Percentiles rank a stretch among this genome's conserved stretches.
Conservation (phyloP, 2,888 invertebrate species). For the Andrena praecox region DNA sequence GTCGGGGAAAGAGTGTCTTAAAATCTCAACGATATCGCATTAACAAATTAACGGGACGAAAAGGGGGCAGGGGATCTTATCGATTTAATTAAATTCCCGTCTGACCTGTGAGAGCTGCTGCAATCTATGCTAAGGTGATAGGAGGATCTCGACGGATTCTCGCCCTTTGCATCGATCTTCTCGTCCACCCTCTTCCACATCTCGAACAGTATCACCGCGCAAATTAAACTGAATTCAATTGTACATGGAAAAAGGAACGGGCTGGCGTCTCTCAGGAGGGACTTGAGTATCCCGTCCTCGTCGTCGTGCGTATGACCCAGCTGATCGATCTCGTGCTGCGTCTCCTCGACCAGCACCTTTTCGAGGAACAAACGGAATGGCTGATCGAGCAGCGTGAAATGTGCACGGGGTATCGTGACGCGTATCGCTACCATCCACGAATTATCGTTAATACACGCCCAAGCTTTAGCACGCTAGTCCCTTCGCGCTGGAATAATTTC, state of each 20-base stretch:
- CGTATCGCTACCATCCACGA: background rate
- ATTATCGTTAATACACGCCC: conserved; percentile 7
- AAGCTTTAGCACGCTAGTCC: background rate
- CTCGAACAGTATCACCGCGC: conserved; percentile 92
- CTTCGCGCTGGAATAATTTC: conserved; percentile 37
- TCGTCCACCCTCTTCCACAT: conserved; percentile 95
- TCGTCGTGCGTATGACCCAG: conserved; percentile 86
- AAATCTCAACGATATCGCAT: conserved; percentile 42
- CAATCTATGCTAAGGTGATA: conserved; percentile 89
- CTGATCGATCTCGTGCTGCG: conserved; percentile 94
- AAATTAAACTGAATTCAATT: conserved; percentile 96
- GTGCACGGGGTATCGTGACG: conserved; percentile 10
- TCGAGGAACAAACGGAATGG: conserved; percentile 34
- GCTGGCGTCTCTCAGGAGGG: conserved; percentile 87
- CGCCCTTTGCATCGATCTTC: conserved; percentile 86
- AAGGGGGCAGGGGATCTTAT: conserved; percentile 1
- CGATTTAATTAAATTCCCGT: conserved; percentile 47
- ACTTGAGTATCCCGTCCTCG: conserved; percentile 86
- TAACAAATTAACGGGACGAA: conserved; percentile 39
- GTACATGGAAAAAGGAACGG: conserved; percentile 96
- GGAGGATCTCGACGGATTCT: conserved; percentile 76
- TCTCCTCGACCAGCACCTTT: conserved; percentile 91
- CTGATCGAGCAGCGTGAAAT: conserved; percentile 17
- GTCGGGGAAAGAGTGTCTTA: background rate
- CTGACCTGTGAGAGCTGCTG: conserved; percentile 90